A percentile compares a stretch with the other conserved stretches of the same genome.
phyloP scores from a whole-genome alignment of 2,888 invertebrate genomes.

The Hydraecia micacea region DNA sequence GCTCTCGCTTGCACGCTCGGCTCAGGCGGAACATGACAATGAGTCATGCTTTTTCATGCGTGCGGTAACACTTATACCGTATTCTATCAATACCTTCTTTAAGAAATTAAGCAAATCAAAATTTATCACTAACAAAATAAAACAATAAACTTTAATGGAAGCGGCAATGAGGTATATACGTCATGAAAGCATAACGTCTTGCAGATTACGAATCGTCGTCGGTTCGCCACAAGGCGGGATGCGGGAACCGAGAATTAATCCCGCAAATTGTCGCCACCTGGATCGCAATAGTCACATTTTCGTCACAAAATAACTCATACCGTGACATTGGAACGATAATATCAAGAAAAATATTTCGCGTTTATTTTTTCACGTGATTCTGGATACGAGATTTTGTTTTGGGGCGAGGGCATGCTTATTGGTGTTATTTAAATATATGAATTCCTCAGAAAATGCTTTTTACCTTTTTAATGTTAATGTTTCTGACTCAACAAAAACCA shows the following conservation, averaged over 20 bases:
- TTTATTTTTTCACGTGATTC: constrained; percentile 33
- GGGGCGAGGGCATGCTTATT: constrained; percentile 13
- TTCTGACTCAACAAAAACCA: not conserved
- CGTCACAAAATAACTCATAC: constrained; percentile 49
- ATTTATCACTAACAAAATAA: constrained; percentile 16
- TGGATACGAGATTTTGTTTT: constrained; percentile 16
- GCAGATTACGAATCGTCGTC: constrained; percentile 45
- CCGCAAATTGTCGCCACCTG: constrained; percentile 58
- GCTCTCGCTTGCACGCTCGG: no score
- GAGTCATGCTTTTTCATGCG: no score
- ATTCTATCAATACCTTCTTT: not conserved
- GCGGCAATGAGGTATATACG: constrained; percentile 16
- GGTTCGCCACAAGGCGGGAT: constrained; percentile 26
- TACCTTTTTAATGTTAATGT: no score
- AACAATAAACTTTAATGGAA: constrained; percentile 41
- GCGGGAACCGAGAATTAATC: constrained; percentile 52
- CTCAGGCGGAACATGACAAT: no score
- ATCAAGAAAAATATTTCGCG: constrained; percentile 34
- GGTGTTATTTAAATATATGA: constrained; percentile 5
- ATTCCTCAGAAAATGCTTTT: constrained; percentile 13
- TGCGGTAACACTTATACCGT: no score
- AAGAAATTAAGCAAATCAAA: constrained; percentile 3
- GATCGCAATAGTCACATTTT: constrained; percentile 48
- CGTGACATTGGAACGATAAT: constrained; percentile 46
- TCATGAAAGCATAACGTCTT: constrained; percentile 33